A percentile compares a stretch with the other conserved stretches of the same genome.
Conservation (phyloP, 1,140 invertebrate species). For the Eciton burchellii region DNA sequence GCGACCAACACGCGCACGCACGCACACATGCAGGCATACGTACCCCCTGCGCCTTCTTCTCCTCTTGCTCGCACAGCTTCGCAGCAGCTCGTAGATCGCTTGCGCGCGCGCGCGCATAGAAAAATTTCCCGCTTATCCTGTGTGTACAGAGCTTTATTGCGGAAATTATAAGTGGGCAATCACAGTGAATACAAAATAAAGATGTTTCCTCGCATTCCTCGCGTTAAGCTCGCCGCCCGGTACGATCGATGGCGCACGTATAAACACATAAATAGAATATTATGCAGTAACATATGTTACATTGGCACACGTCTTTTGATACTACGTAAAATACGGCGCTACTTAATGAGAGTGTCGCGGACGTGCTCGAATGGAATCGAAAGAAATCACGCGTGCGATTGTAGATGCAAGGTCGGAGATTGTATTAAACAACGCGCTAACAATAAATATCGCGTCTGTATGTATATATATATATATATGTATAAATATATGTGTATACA, state of each 20-base stretch:
- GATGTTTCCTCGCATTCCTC: not conserved
- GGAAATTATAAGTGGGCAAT: conserved; percentile 8
- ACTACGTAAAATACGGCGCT: not conserved
- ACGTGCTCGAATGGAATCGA: not conserved
- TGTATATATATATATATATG: conserved; percentile 16
- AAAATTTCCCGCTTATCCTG: conserved; percentile 29
- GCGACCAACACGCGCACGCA: conserved; percentile 54
- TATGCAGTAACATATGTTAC: not conserved
- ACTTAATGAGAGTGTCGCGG: not conserved
- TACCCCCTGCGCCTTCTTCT: conserved; percentile 64
- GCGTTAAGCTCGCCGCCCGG: not conserved
- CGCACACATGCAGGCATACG: conserved; percentile 60
- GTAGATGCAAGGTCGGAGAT: not conserved
- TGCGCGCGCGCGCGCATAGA: conserved; percentile 20
- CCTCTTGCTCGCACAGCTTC: conserved; percentile 24
- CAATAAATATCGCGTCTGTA: conserved; percentile 13
- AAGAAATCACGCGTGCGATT: not conserved
- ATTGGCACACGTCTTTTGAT: not conserved
- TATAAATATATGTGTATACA: too few relatives aligned
- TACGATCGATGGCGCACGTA: not conserved
- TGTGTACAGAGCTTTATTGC: not conserved
- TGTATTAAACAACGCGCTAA: not conserved
- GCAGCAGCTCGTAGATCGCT: conserved; percentile 22
- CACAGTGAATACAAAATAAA: conserved; percentile 12
- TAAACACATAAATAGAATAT: conserved; percentile 18